Evolutionary conservation across 53 echinoderm and acorn worm genomes (phyloP), one percentile per base, ranked within the genome.

Genomic region (Paracentrotus lividus): DNA sequence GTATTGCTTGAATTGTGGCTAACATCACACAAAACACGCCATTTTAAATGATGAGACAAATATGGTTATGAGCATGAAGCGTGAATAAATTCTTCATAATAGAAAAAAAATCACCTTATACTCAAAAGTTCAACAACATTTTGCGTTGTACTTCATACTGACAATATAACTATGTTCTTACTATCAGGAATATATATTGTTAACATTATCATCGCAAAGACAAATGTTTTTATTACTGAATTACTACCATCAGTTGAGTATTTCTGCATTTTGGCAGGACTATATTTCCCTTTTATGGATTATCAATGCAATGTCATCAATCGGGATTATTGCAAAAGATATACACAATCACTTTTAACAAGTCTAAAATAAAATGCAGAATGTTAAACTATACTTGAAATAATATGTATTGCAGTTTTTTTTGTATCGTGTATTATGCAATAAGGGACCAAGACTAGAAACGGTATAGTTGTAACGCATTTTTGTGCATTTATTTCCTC

Each of bases 391-490:
- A 40, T 72, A 72, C 72, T 72, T 72, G 36, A 40, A n/a, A 40
- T 38, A 14, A 72, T 72, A 47, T 9, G 26, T 26, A 49, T 81
- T 81, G 81, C 44, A 81, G 24, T 47, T 47, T 42, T 20, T 76
- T 76, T 81, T 47, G n/a, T 81, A 45, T 81, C 81, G 44, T 81
- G 81, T 47, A 4, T 34, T 86, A 86, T 44, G 89, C 89, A 89
- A 89, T 89, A 89, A 42, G 89, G 89, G 89, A 89, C 61, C 89
- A 89, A 89, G 89, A 89, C 55, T 86, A 2, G 31, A 32, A 55
- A 56, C 86, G 18, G n/a, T 47, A 7, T 20, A 76, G 47, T 81
- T 56, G 56, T 86, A 86, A 55, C 86, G 36, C 51, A 49, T 85
- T 29, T 47, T 49, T 49, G 26, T 49, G n/a, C n/a, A 8, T 85